These are phyloP conservation scores for Pristionchus mayeri DNA, from an alignment of 2,888 invertebrate species.

Conservation along the genomic window DNA sequence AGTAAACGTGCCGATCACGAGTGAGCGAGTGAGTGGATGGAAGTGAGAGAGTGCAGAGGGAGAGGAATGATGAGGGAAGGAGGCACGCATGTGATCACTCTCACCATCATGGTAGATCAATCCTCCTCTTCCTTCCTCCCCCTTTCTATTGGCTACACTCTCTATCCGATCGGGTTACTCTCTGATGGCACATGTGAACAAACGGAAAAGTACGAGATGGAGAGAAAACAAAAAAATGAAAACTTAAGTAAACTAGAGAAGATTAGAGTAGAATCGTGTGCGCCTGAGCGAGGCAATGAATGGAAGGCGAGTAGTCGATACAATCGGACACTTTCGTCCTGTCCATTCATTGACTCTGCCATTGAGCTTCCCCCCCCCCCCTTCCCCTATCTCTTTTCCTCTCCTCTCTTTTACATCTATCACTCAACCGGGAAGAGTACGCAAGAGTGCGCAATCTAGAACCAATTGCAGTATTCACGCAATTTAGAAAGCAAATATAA, in stretches of 20 bases:
- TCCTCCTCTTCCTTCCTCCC: too few species aligned
- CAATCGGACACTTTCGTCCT: neutral
- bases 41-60: neutral
- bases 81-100: conserved; percentile 18
- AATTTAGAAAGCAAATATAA: neutral
- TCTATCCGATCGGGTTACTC: conserved; percentile 10
- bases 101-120: conserved; percentile 38
- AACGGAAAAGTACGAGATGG: conserved; percentile 2
- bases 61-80: conserved; percentile 7
- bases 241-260: neutral
- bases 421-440: neutral
- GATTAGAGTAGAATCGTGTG: neutral
- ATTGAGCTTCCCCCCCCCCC: too few species aligned
- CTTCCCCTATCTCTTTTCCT: neutral
- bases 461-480: neutral
- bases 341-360: neutral
- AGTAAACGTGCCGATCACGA: conserved; percentile 12
- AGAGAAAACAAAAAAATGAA: neutral
- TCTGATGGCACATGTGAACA: conserved; percentile 18
- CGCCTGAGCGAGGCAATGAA: neutral
- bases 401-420: neutral
- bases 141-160: conserved; percentile 9
- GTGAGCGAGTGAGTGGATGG: conserved; percentile 9
- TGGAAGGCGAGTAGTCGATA: neutral
- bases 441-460: neutral